These are phyloP conservation scores for Tholera decimalis DNA, from an alignment of 2,888 invertebrate genomes.

Conservation along the genomic window DNA sequence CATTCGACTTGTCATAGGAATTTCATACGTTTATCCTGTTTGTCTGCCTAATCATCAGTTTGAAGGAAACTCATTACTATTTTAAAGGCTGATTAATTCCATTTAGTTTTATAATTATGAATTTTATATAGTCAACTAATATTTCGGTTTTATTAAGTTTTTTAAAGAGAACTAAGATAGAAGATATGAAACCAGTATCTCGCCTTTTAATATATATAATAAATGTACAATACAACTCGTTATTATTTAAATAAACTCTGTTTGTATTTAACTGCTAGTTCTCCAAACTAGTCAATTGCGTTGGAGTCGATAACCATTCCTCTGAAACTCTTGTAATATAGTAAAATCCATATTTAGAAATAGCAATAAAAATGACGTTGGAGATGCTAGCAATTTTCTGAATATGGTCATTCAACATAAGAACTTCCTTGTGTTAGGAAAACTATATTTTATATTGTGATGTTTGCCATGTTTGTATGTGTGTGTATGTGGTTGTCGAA, in stretches of 20 bases:
- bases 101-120: slow-evolving; percentile 1
- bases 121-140: background rate
- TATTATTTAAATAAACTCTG: slow-evolving; percentile 1
- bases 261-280: slow-evolving; percentile 16
- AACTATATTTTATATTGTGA: slow-evolving; percentile 11
- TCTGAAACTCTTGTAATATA: slow-evolving; percentile 22
- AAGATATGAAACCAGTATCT: background rate
- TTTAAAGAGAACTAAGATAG: too few relatives aligned
- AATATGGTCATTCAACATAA: slow-evolving; percentile 28
- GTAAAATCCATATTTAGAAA: slow-evolving; percentile 31
- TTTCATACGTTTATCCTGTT: slow-evolving; percentile 50
- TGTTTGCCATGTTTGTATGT: background rate
- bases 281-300: slow-evolving; percentile 19
- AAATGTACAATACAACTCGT: slow-evolving; percentile 4
- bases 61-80: slow-evolving; percentile 42
- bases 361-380: slow-evolving; percentile 33
- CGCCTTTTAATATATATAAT: background rate
- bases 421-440: slow-evolving; percentile 17
- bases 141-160: background rate
- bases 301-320: slow-evolving; percentile 19
- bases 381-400: slow-evolving; percentile 34
- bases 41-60: slow-evolving; percentile 23
- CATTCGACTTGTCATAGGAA: slow-evolving; percentile 10
- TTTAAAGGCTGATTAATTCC: background rate
- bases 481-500: background rate